A percentile compares a stretch with the other conserved stretches of the same genome.
phyloP scores from a whole-genome alignment of 2,888 invertebrate genomes.

The Chloroclysta siterata region DNA sequence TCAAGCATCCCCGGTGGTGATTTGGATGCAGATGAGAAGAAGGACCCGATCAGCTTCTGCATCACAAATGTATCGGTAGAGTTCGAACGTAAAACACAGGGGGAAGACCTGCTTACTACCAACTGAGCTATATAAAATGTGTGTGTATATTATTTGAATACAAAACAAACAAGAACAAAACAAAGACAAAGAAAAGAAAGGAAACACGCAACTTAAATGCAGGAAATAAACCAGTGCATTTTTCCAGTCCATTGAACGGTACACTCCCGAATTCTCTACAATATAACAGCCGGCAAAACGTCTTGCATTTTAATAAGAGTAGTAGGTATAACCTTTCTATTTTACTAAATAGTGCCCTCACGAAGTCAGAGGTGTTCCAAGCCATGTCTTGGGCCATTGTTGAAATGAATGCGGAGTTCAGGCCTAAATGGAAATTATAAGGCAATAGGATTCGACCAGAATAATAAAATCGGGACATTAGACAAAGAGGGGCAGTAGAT shows the following conservation, averaged over 20 bases:
- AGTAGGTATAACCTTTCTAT: not conserved
- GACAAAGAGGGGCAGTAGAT: not conserved
- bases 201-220: not conserved
- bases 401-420: conserved; percentile 6
- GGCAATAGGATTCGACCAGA: conserved; percentile 5
- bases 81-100: no score
- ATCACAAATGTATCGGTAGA: no score
- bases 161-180: no score
- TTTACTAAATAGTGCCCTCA: conserved; percentile 23
- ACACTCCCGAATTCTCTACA: conserved; percentile 35
- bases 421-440: conserved; percentile 12
- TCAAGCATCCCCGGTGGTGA: no score
- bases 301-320: conserved; percentile 35
- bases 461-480: conserved; percentile 1
- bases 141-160: not conserved
- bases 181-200: no score
- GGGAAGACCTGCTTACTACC: no score
- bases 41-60: no score
- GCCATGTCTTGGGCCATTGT: conserved; percentile 22
- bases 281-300: conserved; percentile 21
- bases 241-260: conserved; percentile 44
- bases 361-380: conserved; percentile 13
- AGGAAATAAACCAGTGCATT: conserved; percentile 35
- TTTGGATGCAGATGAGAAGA: no score
- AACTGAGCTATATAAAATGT: no score